Conservation (phyloP, 2,113 vertebrate species). For the Nyctibius bracteatus region DNA sequence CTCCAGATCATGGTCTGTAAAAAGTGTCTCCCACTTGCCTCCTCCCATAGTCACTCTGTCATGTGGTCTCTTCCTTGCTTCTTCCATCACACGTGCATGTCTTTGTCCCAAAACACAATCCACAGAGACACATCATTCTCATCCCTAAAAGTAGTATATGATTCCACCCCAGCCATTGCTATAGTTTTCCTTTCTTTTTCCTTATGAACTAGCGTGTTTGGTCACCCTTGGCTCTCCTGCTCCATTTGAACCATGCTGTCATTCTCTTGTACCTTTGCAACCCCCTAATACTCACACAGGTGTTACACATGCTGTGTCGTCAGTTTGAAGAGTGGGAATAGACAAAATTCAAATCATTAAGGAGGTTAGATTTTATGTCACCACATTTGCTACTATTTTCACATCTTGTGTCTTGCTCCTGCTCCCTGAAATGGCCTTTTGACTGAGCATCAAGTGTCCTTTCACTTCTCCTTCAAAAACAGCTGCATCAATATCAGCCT, state of each 20-base stretch:
- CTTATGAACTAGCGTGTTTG: not conserved
- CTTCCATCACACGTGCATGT: not conserved
- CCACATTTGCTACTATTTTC: not conserved
- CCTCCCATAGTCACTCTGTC: not conserved
- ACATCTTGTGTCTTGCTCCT: not conserved
- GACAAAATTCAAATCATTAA: not conserved
- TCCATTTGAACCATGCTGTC: not conserved
- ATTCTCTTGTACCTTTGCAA: not conserved
- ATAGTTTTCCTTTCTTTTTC: not conserved
- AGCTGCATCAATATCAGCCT: not conserved
- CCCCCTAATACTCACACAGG: not conserved
- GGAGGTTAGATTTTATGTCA: not conserved
- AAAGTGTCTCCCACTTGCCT: not conserved
- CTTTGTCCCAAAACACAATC: not conserved
- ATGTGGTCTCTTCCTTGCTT: not conserved
- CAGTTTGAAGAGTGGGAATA: not conserved
- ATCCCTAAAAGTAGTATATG: not conserved
- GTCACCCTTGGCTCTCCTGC: not conserved
- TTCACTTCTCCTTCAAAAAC: not conserved
- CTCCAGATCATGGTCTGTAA: not conserved
- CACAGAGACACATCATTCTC: not conserved
- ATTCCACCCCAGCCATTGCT: not conserved
- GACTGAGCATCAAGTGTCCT: not conserved
- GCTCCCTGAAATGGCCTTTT: not conserved
- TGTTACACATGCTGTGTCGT: not conserved